Base-by-base conservation (phyloP, 2,888 invertebrate species). In the Amblyjoppa fuscipennis region DNA sequence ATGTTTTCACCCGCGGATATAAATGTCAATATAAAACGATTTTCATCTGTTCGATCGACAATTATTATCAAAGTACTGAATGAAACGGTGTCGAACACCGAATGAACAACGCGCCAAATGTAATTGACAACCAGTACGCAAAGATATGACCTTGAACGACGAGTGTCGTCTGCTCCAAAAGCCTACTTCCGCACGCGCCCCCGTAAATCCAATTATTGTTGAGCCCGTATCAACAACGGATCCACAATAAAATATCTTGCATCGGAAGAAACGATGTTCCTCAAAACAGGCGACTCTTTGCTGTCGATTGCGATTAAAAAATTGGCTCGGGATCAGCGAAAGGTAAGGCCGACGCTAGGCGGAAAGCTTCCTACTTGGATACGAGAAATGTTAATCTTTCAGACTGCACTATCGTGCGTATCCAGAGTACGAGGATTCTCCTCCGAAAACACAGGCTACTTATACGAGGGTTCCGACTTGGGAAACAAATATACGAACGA, bases 231-330 rank as follows among this genome's bases (percentile, higher is more conserved):
- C 4, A 59, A 59, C 28, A 28, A 59, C 13, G 4, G 13, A 9
- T 28, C 7, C 3, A 59, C 28, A 4, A 59, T 3, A 59, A 28
- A 28, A 59, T 59, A 25, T 25, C 13, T 16, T 13, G 4, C 13
- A 3, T 3, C 3, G 59, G 25, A 4, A 28, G 28, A 25, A 59
- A 25, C 28, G 11, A 81, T 84, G 80, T 84, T 75, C 53, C n/a
- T 31, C 25, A 73, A 66, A 68, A 69, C 28, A 45, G 49, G 64
- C 28, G 25, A 6, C 25, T 3, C 20, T 13, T 75, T 53, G 11
- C 61, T 45, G 11, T 31, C 25, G n/a, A 56, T 66, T 25, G 31
- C 66, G 11, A n/a, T 28, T 3, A 75, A 53, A 51, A 38, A 6
- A n/a, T 53, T 69, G 6, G 28, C 34, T 31, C 25, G 28, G 16